Conservation (phyloP, 2,888 invertebrate genomes). For the Herminia tarsipennalis region DNA sequence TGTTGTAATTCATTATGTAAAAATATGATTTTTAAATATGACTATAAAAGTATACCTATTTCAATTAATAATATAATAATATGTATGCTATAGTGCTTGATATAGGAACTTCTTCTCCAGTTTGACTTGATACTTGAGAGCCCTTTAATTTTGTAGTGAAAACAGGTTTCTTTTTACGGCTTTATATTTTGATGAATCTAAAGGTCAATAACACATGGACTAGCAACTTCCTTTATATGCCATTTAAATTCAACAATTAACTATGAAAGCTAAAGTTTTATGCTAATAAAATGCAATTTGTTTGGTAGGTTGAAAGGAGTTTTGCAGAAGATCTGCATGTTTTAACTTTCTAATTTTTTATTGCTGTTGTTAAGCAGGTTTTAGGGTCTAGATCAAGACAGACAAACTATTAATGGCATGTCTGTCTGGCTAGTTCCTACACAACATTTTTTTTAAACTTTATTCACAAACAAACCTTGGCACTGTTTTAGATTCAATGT, state of each 20-base stretch:
- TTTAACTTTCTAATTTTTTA: slow-evolving; percentile 82
- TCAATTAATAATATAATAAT: too few relatives aligned
- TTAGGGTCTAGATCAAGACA: slow-evolving; percentile 72
- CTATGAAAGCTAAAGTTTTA: slow-evolving; percentile 78
- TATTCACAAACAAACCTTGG: background rate
- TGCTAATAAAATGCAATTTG: slow-evolving; percentile 82
- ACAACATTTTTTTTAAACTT: background rate
- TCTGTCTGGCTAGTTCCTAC: slow-evolving; percentile 25
- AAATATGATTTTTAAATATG: too few relatives aligned
- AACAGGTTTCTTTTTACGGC: background rate
- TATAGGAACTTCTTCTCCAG: too few relatives aligned
- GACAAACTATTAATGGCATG: slow-evolving; percentile 47
- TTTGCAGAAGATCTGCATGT: slow-evolving; percentile 72
- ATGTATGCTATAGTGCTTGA: too few relatives aligned
- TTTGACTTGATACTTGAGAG: too few relatives aligned
- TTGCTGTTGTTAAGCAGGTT: slow-evolving; percentile 73
- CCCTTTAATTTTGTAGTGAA: slow-evolving; percentile 2
- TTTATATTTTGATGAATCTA: slow-evolving; percentile 47
- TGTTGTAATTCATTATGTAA: too few relatives aligned
- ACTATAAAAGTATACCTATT: too few relatives aligned
- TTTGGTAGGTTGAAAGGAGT: slow-evolving; percentile 80
- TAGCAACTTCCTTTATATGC: slow-evolving; percentile 61
- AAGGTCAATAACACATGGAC: slow-evolving; percentile 63
- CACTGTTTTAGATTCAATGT: background rate
- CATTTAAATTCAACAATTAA: slow-evolving; percentile 71